These are phyloP conservation scores for Xylocopa sonorina DNA, from an alignment of 1,140 invertebrate species.

Conservation along the genomic window DNA sequence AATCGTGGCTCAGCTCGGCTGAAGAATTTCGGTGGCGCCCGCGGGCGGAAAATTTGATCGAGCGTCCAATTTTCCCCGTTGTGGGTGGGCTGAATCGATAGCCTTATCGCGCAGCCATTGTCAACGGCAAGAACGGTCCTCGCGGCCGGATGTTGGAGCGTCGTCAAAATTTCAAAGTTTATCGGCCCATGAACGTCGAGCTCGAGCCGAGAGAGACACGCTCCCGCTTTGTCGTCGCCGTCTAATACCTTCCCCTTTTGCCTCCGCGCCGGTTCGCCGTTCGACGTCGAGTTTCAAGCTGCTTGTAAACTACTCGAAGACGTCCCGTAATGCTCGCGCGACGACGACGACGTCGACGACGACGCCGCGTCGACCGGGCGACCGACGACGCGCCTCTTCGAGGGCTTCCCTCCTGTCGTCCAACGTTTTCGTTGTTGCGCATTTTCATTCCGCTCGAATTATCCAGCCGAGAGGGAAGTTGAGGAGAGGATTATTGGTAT, in stretches of 20 bases:
- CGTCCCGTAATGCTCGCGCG: constrained; percentile 58
- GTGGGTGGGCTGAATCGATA: constrained; percentile 17
- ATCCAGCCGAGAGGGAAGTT: not conserved
- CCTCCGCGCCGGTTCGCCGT: constrained; percentile 19
- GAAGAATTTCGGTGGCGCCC: not conserved
- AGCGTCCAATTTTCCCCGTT: not conserved
- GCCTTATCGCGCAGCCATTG: constrained; percentile 35
- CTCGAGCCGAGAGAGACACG: constrained; percentile 32
- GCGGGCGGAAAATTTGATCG: constrained; percentile 6
- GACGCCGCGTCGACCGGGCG: constrained; percentile 13
- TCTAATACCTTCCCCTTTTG: constrained; percentile 50
- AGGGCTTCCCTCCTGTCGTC: not conserved
- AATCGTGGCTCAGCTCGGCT: not conserved
- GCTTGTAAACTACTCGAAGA: constrained; percentile 68
- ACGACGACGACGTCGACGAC: constrained; percentile 40
- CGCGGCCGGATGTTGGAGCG: constrained; percentile 22
- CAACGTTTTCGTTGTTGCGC: not conserved
- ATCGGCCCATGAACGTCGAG: constrained; percentile 48
- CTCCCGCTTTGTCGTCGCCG: constrained; percentile 50
- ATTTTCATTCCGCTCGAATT: not conserved
- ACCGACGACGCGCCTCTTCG: constrained; percentile 7
- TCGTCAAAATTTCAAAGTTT: constrained; percentile 56
- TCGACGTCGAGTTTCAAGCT: constrained; percentile 60
- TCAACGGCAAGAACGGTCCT: constrained; percentile 23
- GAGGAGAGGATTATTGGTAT: not conserved